phyloP scores from a whole-genome alignment of 35 echinoderm and acorn worm species.

The Ptychodera flava region DNA sequence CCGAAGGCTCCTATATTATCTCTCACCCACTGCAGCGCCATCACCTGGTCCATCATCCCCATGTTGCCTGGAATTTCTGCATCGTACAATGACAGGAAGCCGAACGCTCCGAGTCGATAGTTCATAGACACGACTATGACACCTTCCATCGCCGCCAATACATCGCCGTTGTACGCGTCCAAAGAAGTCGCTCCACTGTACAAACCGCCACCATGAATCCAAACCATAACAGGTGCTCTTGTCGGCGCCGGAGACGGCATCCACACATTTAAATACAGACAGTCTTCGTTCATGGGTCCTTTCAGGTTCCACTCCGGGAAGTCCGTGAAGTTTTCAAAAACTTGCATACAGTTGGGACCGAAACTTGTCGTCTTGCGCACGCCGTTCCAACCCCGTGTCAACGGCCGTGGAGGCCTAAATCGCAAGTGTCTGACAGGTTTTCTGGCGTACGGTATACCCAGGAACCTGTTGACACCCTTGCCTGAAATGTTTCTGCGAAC shows the following conservation, averaged over 20 bases:
- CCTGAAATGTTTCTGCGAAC: conserved; percentile 7
- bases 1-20: conserved; percentile 65
- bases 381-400: conserved; percentile 12
- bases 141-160: conserved; percentile 50
- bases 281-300: conserved; percentile 61
- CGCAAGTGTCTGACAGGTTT: conserved; percentile 31
- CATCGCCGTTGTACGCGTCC: conserved; percentile 66
- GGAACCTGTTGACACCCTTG: conserved; percentile 25
- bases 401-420: conserved; percentile 35
- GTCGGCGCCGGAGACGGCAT: conserved; percentile 45
- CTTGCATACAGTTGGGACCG: conserved; percentile 37
- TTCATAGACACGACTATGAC: conserved; percentile 91
- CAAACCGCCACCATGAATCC: conserved; percentile 87
- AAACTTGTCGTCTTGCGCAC: conserved; percentile 20
- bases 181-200: conserved; percentile 58
- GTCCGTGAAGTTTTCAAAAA: conserved; percentile 10
- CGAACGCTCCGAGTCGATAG: conserved; percentile 67
- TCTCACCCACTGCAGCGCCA: conserved; percentile 67
- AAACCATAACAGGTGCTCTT: conserved; percentile 65
- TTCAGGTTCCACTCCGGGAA: conserved; percentile 78
- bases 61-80: conserved; percentile 89
- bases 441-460: conserved; percentile 55
- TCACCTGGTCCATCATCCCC: conserved; percentile 68
- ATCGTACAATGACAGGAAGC: conserved; percentile 63
- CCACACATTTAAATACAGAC: conserved; percentile 87